phyloP scores from a whole-genome alignment of 2,888 invertebrate genomes.

The Morpho deidamia region DNA sequence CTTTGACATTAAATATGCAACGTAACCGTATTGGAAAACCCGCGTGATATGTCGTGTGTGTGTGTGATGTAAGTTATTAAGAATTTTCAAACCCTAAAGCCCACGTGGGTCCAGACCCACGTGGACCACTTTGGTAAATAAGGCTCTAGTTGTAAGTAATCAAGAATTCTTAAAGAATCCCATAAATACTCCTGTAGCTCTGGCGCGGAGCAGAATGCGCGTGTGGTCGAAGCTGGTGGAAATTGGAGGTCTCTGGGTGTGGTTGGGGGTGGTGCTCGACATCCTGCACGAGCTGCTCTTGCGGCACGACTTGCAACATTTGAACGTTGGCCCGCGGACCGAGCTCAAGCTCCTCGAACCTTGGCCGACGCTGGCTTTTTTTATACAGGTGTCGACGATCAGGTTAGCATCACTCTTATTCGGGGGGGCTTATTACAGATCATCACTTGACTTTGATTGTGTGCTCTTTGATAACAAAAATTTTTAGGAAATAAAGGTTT shows the following conservation, averaged over 20 bases:
- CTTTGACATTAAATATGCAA: no score
- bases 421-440: conserved; percentile 20
- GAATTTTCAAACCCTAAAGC: no score
- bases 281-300: conserved; percentile 82
- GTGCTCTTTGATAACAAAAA: no score
- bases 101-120: no score
- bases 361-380: conserved; percentile 94
- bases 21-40: no score
- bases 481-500: no score
- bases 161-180: not conserved
- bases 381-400: conserved; percentile 85
- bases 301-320: conserved; percentile 84
- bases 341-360: conserved; percentile 85
- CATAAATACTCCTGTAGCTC: conserved; percentile 33
- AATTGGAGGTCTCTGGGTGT: conserved; percentile 61
- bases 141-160: no score
- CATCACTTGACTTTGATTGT: no score
- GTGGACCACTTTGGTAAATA: no score
- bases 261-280: conserved; percentile 68
- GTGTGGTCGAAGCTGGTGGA: conserved; percentile 48
- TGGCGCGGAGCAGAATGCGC: conserved; percentile 59
- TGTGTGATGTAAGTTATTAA: no score
- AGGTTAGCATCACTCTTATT: conserved; percentile 47
- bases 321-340: conserved; percentile 84
- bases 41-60: no score